These are phyloP conservation scores for Axea sp. DNA, from an alignment of 2,888 invertebrate species.

Conservation along the genomic window DNA sequence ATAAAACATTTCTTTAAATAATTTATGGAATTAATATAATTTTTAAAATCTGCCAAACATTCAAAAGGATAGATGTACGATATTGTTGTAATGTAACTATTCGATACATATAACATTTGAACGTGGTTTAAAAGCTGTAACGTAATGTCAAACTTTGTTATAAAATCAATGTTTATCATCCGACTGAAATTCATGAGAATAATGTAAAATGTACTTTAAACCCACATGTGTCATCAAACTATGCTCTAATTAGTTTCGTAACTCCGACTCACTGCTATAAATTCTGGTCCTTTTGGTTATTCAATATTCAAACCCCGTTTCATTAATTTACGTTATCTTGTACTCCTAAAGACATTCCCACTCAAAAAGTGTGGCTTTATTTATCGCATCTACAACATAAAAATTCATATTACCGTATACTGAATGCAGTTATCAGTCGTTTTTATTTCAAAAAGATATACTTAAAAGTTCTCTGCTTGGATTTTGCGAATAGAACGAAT, in stretches of 20 bases:
- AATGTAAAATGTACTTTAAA: constrained; percentile 34
- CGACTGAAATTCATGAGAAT: no score
- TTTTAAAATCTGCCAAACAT: no score
- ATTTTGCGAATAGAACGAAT: constrained; percentile 12
- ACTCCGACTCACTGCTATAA: constrained; percentile 7
- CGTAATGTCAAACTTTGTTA: constrained; percentile 28
- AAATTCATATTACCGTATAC: not conserved
- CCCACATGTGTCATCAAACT: constrained; percentile 16
- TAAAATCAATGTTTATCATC: constrained; percentile 20
- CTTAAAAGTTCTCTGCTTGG: constrained; percentile 7
- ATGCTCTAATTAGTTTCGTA: constrained; percentile 25
- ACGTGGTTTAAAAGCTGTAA: constrained; percentile 6
- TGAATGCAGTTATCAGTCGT: constrained; percentile 6
- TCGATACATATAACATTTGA: not conserved
- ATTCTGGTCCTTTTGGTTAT: no score
- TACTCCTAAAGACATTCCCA: not conserved
- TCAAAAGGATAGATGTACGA: no score
- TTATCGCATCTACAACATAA: not conserved
- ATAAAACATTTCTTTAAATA: no score
- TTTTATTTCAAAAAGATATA: constrained; percentile 13
- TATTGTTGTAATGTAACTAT: not conserved
- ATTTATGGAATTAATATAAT: no score
- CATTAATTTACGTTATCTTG: constrained; percentile 10
- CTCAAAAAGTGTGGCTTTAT: not conserved
- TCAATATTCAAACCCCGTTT: no score